Evolutionary conservation across 2,797 vertebrate genomes (phyloP).

Genomic region (Heterohyrax brucei): DNA sequence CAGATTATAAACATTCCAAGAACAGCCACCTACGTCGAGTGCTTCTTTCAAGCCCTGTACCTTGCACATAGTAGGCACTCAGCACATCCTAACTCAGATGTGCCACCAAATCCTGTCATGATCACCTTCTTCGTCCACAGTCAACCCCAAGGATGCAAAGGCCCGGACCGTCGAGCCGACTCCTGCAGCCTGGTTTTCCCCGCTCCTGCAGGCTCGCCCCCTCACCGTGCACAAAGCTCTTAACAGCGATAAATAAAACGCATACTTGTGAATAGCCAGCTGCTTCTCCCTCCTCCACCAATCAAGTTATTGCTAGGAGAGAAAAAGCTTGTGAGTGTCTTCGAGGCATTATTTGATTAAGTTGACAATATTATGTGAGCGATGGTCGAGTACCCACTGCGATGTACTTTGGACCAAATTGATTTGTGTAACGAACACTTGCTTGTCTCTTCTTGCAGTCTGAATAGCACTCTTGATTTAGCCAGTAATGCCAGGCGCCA

Average conservation of each 20-base stretch:
- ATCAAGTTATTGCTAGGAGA: conserved; percentile 89
- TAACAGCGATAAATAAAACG: conserved; percentile 80
- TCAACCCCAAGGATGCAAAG: background rate
- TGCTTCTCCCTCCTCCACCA: conserved; percentile 86
- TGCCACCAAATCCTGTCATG: background rate
- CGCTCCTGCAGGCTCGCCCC: background rate
- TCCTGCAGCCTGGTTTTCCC: background rate
- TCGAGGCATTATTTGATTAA: conserved; percentile 93
- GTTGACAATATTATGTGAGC: conserved; percentile 92
- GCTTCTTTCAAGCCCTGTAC: background rate
- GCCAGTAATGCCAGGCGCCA: conserved; percentile 89
- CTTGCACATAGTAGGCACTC: background rate
- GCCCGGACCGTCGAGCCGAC: background rate
- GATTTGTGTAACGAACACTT: conserved; percentile 94
- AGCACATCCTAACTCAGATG: background rate
- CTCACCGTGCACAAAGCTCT: conserved; percentile 35
- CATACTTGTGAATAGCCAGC: conserved; percentile 80
- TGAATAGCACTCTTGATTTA: conserved; percentile 92
- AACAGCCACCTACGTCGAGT: background rate
- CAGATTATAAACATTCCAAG: background rate
- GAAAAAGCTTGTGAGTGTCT: conserved; percentile 90
- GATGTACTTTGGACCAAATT: conserved; percentile 93
- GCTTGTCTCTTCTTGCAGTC: conserved; percentile 90
- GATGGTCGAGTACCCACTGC: conserved; percentile 91
- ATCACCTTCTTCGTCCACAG: background rate